Evolutionary conservation across 2,888 invertebrate genomes (phyloP), one percentile per base, ranked within the genome.

Genomic region (Pristionchus japonicus): DNA sequence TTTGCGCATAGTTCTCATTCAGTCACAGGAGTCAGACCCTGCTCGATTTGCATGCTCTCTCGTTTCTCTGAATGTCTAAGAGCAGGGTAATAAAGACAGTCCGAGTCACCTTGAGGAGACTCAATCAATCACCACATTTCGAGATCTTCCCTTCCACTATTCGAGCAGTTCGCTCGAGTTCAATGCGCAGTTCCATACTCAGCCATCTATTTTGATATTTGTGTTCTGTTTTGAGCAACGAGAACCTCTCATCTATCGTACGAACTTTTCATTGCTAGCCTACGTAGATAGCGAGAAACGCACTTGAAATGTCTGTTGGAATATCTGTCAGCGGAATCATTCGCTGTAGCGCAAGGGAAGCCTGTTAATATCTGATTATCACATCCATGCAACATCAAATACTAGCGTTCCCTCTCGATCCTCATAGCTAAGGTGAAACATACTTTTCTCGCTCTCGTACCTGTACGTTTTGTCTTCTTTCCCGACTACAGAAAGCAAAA

Each of bases 61-160:
- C 17, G 1, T n/a, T 34, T 64, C 34, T 64, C 31, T 31, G 3
- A 3, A 1, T 40, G 40, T 1, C 40, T 9, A 74, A 74, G 70
- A 23, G 17, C 0, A 31, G 20, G 70, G 20, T 20, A 40, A 74
- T 40, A 1, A 31, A 31, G 67, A 74, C 20, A 74, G 37, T 40
- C 11, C 11, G 1, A n/a, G 57, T 77, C 47, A 77, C 77, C 77
- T 77, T 77, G 77, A 13, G 23, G 47, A 43, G 43, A 77, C 77
- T 77, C 77, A 43, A 77, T 77, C 77, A 77, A 77, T 77, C 77
- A 77, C 77, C 43, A 77, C 77, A 77, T 77, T 77, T 74, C 70
- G 70, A 74, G 70, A 74, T 74, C 31, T 1, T 23, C 70, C 70
- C 70, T 40, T 70, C 9, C n/a, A 2, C 61, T 9, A 13, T 23